Percentiles rank a stretch among this genome's conserved stretches.
These are phyloP conservation scores for Tupaia tana DNA, from an alignment of 2,113 vertebrate genomes.

Conservation along the genomic window DNA sequence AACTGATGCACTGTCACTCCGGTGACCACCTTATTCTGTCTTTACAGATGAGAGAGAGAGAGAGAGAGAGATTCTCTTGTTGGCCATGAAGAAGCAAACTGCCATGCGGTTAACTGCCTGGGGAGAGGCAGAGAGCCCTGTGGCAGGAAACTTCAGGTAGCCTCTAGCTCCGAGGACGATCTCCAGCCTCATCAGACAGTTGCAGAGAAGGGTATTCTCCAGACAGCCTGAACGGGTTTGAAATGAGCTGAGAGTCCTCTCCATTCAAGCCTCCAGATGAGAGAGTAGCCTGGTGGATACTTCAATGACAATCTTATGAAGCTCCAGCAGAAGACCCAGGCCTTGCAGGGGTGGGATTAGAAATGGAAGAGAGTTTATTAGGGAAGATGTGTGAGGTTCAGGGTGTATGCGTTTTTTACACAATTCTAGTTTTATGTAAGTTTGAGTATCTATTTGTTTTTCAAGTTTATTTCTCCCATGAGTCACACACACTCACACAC, in stretches of 20 bases:
- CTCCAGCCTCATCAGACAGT: neutral
- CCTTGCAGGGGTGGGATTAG: too few relatives aligned
- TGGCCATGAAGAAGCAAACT: neutral
- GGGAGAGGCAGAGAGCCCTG: neutral
- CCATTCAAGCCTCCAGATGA: neutral
- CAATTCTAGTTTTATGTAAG: conserved; percentile 37
- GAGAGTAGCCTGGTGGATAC: neutral
- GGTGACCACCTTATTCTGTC: neutral
- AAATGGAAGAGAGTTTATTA: neutral
- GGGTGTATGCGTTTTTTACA: neutral
- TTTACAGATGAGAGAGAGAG: neutral
- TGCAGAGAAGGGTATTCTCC: neutral
- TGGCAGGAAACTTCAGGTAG: neutral
- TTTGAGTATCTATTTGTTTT: too few relatives aligned
- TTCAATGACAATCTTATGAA: neutral
- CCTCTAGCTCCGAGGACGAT: too few relatives aligned
- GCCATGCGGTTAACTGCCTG: neutral
- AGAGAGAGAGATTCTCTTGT: neutral
- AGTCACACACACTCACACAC: too few relatives aligned
- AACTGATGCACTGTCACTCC: neutral
- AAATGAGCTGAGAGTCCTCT: neutral
- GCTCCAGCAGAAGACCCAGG: neutral
- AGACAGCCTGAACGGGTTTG: neutral
- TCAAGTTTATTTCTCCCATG: too few relatives aligned
- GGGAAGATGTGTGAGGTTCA: neutral